Percentiles rank a stretch among this genome's conserved stretches.
phyloP scores from a whole-genome alignment of 2,888 invertebrate species.

The Drosophila rellima region DNA sequence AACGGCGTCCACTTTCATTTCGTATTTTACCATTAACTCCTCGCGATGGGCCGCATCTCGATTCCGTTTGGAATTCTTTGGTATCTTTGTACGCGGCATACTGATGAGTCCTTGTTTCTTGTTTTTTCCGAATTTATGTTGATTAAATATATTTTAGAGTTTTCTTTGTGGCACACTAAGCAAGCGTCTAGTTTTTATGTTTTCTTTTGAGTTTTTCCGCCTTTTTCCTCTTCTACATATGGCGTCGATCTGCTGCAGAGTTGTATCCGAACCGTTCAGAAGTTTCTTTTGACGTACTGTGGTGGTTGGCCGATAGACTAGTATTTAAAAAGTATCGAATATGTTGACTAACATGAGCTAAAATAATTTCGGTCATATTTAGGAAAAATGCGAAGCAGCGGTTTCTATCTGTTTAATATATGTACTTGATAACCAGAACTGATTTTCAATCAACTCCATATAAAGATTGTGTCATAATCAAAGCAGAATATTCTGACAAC shows the following conservation, averaged over 20 bases:
- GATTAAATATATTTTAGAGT: neutral
- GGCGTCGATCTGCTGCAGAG: conserved; percentile 52
- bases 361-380: neutral
- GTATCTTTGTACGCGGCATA: conserved; percentile 85
- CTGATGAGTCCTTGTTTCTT: conserved; percentile 10
- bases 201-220: conserved; percentile 68
- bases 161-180: conserved; percentile 15
- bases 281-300: too few species aligned
- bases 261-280: neutral
- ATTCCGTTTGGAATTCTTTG: conserved; percentile 84
- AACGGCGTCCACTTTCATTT: conserved; percentile 76
- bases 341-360: too few species aligned
- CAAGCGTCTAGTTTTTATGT: conserved; percentile 33
- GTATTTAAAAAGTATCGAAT: too few species aligned
- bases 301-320: too few species aligned
- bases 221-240: conserved; percentile 34
- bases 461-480: too few species aligned
- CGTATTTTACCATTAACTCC: conserved; percentile 81
- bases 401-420: neutral
- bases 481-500: too few species aligned
- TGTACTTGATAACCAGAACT: too few species aligned
- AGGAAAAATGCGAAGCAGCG: neutral
- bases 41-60: conserved; percentile 84
- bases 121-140: conserved; percentile 5
- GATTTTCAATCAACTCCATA: too few species aligned